These are phyloP conservation scores for Acromyrmex echinatior DNA, from an alignment of 1,140 invertebrate species.

Conservation along the genomic window DNA sequence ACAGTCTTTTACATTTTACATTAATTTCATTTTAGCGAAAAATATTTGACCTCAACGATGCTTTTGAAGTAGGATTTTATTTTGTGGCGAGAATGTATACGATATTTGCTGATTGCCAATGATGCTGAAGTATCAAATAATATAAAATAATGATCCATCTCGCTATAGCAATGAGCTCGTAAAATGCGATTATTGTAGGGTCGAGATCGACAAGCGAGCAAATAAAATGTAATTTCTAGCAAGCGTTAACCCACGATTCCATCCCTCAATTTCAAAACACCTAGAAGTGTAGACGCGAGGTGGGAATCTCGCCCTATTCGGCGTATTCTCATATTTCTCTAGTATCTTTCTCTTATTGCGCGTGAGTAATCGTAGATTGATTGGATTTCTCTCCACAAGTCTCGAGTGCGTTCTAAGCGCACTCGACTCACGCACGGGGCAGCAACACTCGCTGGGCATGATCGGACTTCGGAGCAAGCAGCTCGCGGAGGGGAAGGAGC, in stretches of 20 bases:
- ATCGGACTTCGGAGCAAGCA: slow-evolving; percentile 1
- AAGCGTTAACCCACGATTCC: slow-evolving; percentile 20
- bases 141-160: slow-evolving; percentile 46
- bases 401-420: slow-evolving; percentile 30
- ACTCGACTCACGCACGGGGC: slow-evolving; percentile 45
- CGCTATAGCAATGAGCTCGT: background rate
- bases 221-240: slow-evolving; percentile 55
- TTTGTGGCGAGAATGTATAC: background rate
- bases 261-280: background rate
- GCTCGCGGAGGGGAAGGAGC: slow-evolving; percentile 2
- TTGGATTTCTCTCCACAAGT: slow-evolving; percentile 48
- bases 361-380: slow-evolving; percentile 55
- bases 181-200: slow-evolving; percentile 27
- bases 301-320: background rate
- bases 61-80: slow-evolving; percentile 10
- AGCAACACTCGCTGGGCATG: slow-evolving; percentile 1
- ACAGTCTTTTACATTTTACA: background rate
- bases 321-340: slow-evolving; percentile 3
- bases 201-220: slow-evolving; percentile 38
- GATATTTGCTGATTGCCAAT: slow-evolving; percentile 13
- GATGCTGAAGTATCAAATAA: slow-evolving; percentile 14
- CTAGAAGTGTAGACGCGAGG: slow-evolving; percentile 49
- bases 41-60: background rate
- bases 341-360: slow-evolving; percentile 23
- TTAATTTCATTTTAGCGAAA: slow-evolving; percentile 12